Evolutionary conservation across 2,113 vertebrate species (phyloP).

Genomic region (Chelonoidis abingdonii): DNA sequence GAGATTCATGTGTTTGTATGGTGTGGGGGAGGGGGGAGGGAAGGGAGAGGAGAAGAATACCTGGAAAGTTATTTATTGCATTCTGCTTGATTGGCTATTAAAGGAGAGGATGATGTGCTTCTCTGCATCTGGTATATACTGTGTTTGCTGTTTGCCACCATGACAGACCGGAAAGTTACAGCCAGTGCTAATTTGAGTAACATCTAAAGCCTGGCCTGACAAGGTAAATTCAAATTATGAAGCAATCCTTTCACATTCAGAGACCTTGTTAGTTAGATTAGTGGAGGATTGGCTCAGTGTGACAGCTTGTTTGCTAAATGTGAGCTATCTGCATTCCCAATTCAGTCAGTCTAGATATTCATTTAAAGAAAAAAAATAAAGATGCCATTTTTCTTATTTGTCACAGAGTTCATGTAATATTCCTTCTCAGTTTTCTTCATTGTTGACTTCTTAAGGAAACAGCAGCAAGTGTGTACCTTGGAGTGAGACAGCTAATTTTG

Average conservation of each 20-base stretch:
- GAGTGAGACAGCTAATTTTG: constrained; percentile 81
- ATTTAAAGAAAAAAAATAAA: constrained; percentile 77
- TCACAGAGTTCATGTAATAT: constrained; percentile 78
- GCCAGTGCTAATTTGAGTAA: constrained; percentile 76
- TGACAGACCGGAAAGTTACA: constrained; percentile 61
- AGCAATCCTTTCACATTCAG: constrained; percentile 71
- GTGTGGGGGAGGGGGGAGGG: background rate
- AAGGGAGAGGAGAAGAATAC: background rate
- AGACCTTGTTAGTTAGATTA: constrained; percentile 80
- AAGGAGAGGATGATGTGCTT: background rate
- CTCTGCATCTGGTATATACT: constrained; percentile 24
- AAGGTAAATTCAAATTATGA: constrained; percentile 81
- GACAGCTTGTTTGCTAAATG: constrained; percentile 81
- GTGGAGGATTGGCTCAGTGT: constrained; percentile 67
- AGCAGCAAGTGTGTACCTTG: constrained; percentile 73
- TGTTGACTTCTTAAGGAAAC: constrained; percentile 80
- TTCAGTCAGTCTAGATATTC: constrained; percentile 63
- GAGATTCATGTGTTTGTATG: background rate
- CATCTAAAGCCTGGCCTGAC: constrained; percentile 79
- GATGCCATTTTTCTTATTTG: constrained; percentile 79
- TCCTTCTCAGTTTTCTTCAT: constrained; percentile 78
- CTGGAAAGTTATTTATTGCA: constrained; percentile 42
- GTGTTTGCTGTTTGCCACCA: constrained; percentile 36
- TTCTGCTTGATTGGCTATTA: constrained; percentile 49
- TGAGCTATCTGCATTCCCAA: constrained; percentile 76